These are phyloP conservation scores for Atta colombica DNA, from an alignment of 1,140 invertebrate species.

Conservation along the genomic window DNA sequence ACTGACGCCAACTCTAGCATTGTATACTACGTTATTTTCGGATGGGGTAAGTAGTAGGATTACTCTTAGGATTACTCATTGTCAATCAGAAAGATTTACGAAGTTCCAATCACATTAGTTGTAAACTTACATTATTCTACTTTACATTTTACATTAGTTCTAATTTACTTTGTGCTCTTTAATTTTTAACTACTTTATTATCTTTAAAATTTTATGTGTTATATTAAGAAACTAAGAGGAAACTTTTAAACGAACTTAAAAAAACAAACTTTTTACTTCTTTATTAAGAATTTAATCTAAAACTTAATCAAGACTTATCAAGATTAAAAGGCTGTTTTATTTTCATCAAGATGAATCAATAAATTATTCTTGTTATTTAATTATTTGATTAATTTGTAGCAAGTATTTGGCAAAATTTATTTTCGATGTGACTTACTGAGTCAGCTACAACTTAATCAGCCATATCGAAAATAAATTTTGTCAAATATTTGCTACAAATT, in stretches of 20 bases:
- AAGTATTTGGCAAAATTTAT: too few relatives aligned
- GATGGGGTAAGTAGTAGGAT: conserved; percentile 90
- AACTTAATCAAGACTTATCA: neutral
- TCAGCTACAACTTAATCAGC: neutral
- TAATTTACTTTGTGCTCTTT: neutral
- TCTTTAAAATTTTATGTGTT: neutral
- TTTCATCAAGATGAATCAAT: neutral
- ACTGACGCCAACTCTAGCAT: conserved; percentile 90
- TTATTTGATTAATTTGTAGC: too few relatives aligned
- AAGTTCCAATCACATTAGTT: neutral
- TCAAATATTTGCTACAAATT: too few relatives aligned
- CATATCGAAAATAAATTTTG: too few relatives aligned
- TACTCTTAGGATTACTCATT: neutral
- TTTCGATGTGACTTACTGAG: too few relatives aligned
- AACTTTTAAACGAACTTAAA: neutral
- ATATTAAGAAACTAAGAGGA: neutral
- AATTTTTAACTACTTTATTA: neutral
- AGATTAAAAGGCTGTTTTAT: neutral
- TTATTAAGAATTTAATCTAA: neutral
- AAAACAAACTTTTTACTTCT: neutral
- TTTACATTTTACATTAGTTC: neutral
- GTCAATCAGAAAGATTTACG: neutral
- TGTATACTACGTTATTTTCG: conserved; percentile 89
- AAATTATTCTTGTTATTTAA: too few relatives aligned
- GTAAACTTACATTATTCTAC: neutral